Conservation (phyloP, 1,140 invertebrate species). For the Nymphalis io region DNA sequence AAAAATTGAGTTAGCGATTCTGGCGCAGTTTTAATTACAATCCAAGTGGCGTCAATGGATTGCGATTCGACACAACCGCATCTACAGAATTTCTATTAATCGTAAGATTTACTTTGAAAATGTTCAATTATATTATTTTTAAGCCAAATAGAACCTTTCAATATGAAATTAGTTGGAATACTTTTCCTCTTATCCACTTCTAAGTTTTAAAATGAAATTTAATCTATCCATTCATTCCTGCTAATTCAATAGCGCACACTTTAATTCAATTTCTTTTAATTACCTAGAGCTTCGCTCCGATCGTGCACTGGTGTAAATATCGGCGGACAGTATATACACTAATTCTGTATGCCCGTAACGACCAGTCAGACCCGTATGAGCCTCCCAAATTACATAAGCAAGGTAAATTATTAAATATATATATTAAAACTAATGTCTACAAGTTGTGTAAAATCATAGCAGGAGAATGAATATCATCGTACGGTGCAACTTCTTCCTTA, state of each 20-base stretch:
- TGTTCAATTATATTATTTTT: conserved; percentile 38
- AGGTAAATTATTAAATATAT: no score
- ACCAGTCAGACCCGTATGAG: no score
- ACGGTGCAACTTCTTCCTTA: no score
- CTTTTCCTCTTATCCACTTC: conserved; percentile 12
- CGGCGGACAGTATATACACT: no score
- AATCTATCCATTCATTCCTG: conserved; percentile 14
- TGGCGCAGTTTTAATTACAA: conserved; percentile 27
- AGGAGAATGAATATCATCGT: no score
- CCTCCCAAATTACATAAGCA: no score
- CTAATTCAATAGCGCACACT: not conserved
- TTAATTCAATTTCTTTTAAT: no score
- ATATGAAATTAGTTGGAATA: conserved; percentile 24
- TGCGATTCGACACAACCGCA: conserved; percentile 14
- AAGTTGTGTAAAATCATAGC: no score
- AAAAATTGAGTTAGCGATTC: conserved; percentile 17
- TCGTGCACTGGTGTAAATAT: no score
- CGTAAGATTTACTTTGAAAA: conserved; percentile 32
- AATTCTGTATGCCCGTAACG: no score
- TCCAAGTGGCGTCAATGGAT: conserved; percentile 18
- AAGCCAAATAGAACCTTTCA: conserved; percentile 31
- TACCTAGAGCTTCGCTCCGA: no score
- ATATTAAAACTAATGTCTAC: no score
- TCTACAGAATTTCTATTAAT: conserved; percentile 36
- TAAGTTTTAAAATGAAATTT: conserved; percentile 24